Base-by-base conservation (phyloP, 1,140 invertebrate species). In the Danaus plexippus region DNA sequence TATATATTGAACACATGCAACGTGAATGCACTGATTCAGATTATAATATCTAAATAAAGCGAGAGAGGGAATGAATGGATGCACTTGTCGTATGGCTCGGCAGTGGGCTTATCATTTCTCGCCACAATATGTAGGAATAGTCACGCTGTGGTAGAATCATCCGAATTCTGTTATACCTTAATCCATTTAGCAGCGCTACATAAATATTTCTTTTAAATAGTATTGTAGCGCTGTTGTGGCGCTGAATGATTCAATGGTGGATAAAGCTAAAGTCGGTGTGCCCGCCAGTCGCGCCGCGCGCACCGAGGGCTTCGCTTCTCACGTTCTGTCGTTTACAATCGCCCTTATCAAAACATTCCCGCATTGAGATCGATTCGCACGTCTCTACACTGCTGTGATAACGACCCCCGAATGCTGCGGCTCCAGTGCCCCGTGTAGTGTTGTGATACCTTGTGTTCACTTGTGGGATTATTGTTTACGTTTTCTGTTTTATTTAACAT, bases 321-420 rank as follows among this genome's bases (percentile, higher is more conserved):
- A 45, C 52, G 43, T 61, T 54, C 41, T 32, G 63, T 32, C 64
- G 53, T 69, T 66, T 55, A 54, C 62, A 71, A 66, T 62, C 64
- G 52, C 69, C 68, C 73, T 73, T 77, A 76, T 75, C 71, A 79
- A 66, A 77, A 75, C 74, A 77, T 67, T 75, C 69, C 75, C 72
- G 71, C 70, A 77, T 67, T 68, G 66, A 69, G 67, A 80, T 79
- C 76, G 76, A 80, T 80, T 69, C 70, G 75, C 68, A 73, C 70
- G 72, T 75, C 72, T 71, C 63, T 67, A 72, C 72, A 65, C 67
- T 65, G 69, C 59, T 63, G 66, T 77, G 75, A 81, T 77, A 80
- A 78, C 68, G 60, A 61, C 54, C 50, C 57, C 69, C 61, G 15
- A 63, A 71, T 77, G 72, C 69, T 70, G 72, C 73, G 71, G 69